Base-by-base conservation (phyloP, 2,113 vertebrate genomes). In the Cettia cetti region DNA sequence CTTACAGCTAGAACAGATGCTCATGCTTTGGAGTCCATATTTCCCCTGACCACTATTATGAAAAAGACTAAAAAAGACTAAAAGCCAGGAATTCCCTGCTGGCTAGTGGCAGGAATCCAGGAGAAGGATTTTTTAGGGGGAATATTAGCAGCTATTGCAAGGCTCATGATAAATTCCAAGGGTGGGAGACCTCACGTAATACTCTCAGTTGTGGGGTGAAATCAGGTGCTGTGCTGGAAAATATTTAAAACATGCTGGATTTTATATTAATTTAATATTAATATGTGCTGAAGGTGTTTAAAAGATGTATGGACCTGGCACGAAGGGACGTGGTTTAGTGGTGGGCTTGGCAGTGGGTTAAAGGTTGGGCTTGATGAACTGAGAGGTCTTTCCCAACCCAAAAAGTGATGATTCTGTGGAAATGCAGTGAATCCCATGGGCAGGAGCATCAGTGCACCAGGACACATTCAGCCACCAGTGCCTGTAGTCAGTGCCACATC, bases 401-500 rank as follows among this genome's bases (percentile, higher is more conserved):
- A 59, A 56, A 40, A 37, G 2, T 22, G 42, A 27, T 11, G 44
- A 23, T 61, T 54, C 9, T 70, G 2, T 19, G 45, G 57, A 49
- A 82, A 52, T n/a, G 14, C 63, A 33, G 15, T 1, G 50, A 17
- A 24, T 49, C 27, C 60, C 19, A 0, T 0, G 4, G 47, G 35
- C n/a, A 24, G 74, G 37, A 89, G 33, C 8, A 5, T 37, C 42
- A 15, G 40, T 1, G 8, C 39, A 3, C 1, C 9, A 22, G 42
- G 60, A 35, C 50, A 31, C 8, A 0, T 28, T 74, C 12, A 53
- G 30, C 6, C 33, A 13, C 0, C 1, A 1, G 22, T 47, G 35
- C 60, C 26, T 13, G 22, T 20, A 12, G 7, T 20, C n/a, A 33
- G 35, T 3, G 20, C 31, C 14, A 1, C 22, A 9, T 63, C 77